Conservation (phyloP, 2,888 invertebrate genomes). For the Sericinus montela region DNA sequence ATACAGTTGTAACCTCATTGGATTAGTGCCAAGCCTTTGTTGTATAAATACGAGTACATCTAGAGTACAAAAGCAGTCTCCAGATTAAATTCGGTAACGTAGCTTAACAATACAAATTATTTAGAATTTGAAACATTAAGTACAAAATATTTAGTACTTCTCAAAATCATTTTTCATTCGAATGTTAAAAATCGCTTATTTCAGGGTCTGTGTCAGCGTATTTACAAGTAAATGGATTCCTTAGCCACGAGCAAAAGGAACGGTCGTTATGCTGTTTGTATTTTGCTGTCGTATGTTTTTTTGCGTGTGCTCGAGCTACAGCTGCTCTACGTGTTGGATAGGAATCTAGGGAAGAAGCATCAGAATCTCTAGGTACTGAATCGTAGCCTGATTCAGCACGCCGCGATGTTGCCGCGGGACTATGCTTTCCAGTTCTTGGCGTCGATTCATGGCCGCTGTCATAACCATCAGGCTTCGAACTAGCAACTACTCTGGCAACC, state of each 20-base stretch:
- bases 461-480: constrained; percentile 86
- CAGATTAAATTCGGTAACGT: constrained; percentile 80
- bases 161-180: constrained; percentile 21
- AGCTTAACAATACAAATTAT: constrained; percentile 67
- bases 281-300: constrained; percentile 79
- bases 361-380: constrained; percentile 92
- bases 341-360: constrained; percentile 92
- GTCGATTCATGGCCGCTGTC: constrained; percentile 92
- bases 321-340: constrained; percentile 73
- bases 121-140: constrained; percentile 42
- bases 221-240: constrained; percentile 88
- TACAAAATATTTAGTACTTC: constrained; percentile 29
- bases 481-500: constrained; percentile 82
- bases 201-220: constrained; percentile 86
- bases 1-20: constrained; percentile 70
- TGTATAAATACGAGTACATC: constrained; percentile 62
- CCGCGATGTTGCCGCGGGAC: constrained; percentile 87
- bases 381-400: constrained; percentile 95
- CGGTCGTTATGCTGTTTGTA: constrained; percentile 85
- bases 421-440: constrained; percentile 89
- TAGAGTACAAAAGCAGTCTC: constrained; percentile 80
- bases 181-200: constrained; percentile 80
- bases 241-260: constrained; percentile 86
- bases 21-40: constrained; percentile 64
- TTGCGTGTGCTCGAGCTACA: constrained; percentile 69